A percentile compares a stretch with the other conserved stretches of the same genome.
Evolutionary conservation across 2,797 vertebrate species (phyloP).

Genomic region (Thalassophryne amazonica): DNA sequence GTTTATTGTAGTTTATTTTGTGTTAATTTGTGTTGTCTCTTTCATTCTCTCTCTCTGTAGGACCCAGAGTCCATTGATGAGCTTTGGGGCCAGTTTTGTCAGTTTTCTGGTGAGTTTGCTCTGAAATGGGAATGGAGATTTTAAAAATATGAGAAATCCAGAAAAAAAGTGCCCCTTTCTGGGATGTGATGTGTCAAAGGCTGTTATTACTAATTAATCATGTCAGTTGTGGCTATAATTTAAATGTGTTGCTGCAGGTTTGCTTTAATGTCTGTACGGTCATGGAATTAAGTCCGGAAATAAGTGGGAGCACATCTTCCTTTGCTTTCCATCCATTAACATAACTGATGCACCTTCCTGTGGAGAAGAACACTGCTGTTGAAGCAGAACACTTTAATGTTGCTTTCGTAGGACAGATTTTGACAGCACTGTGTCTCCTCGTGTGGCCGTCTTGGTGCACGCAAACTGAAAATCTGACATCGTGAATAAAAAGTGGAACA

Average conservation of each 20-base stretch:
- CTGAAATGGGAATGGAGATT: not conserved
- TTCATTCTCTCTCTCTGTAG: slow-evolving; percentile 59
- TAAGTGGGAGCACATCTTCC: too few relatives aligned
- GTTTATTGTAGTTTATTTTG: too few relatives aligned
- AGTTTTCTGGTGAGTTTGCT: slow-evolving; percentile 92
- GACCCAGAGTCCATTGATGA: slow-evolving; percentile 94
- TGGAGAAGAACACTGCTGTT: slow-evolving; percentile 10
- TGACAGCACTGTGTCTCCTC: too few relatives aligned
- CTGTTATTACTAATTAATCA: slow-evolving; percentile 7
- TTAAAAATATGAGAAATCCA: not conserved
- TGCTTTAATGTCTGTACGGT: slow-evolving; percentile 27
- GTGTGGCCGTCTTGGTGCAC: too few relatives aligned
- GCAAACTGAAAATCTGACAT: too few relatives aligned
- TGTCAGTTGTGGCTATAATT: too few relatives aligned
- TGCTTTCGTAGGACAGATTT: too few relatives aligned
- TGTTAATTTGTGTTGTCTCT: not conserved
- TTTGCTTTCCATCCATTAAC: slow-evolving; percentile 37
- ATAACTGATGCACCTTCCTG: slow-evolving; percentile 53
- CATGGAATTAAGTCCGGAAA: too few relatives aligned
- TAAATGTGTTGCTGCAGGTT: slow-evolving; percentile 12
- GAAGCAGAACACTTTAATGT: slow-evolving; percentile 27
- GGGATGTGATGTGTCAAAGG: not conserved
- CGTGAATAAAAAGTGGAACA: too few relatives aligned
- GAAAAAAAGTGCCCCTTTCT: not conserved
- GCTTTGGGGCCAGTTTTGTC: slow-evolving; percentile 96